Evolutionary conservation across 30 jellyfish, hydroid and myxozoan genomes (phyloP), one percentile per base, ranked within the genome.

Genomic region (Aurelia aurita complex sp. Pacific): DNA sequence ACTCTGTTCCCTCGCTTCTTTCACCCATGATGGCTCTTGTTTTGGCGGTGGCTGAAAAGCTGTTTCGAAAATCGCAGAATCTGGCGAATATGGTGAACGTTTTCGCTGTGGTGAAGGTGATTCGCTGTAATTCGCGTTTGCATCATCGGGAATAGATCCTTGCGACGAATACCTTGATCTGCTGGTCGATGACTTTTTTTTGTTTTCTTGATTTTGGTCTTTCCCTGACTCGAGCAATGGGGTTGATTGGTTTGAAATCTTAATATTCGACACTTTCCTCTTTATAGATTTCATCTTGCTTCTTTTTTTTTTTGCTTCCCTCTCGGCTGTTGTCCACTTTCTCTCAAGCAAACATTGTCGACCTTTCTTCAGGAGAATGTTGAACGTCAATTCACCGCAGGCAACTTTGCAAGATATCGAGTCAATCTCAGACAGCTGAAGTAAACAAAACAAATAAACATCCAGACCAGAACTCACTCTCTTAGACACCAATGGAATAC

Each of bases 21-120:
- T 84, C 52, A 84, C 82, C 93, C 93, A 84, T 1, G 91, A 60
- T 14, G 69, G 85, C 43, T 82, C 91, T 62, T 61, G 75, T n/a
- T 82, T 69, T 50, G 52, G 64, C 52, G 77, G 42, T 2, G 16
- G 73, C 43, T 17, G 51, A 65, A 82, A 82, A 19, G 64, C 77
- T 2, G 77, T 36, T 42, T 82, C 91, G 16, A 13, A 29, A 19
- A 51, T 40, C 10, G 80, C 64, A 12, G 91, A 72, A 2, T 15
- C 62, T 14, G 91, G 81, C 33, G 77, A 55, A n/a, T 40, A 50
- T 17, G 91, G 73, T 32, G 73, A 17, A 10, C 36, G 70, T 23
- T n/a, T 17, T 61, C 36, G 32, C 32, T 12, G 12, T 61, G 70
- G 70, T 61, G 40, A 61, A 1, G 70, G 36, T 17, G 32, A 61